Base-by-base conservation (phyloP, 2,888 invertebrate genomes). In the Yponomeuta cagnagella region DNA sequence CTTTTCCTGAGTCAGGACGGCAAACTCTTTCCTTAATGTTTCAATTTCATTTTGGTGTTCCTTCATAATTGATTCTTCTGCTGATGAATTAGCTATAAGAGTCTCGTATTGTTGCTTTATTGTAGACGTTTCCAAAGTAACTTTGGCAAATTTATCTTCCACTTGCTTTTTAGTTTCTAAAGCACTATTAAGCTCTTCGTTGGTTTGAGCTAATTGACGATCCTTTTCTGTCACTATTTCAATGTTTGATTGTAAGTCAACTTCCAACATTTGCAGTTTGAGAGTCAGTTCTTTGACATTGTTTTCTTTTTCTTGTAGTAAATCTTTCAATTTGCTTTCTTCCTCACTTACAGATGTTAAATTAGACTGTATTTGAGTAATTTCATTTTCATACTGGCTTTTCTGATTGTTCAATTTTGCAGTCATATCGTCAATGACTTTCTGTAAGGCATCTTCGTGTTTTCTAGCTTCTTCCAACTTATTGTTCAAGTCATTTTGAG, bases 371-470 rank as follows among this genome's bases (percentile, higher is more conserved):
- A 87, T 77, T 74, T 88, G 84, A 48, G 79, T 76, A 69, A 90
- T 77, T 80, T 89, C 87, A 73, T 85, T 86, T 79, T 90, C 88
- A 74, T 88, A 82, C 71, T 88, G 85, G 70, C 77, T 77, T 76
- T 91, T 90, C 74, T 86, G 88, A 71, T 82, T 85, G 75, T 89
- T 89, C 70, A 93, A 78, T 77, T 93, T 92, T 65, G 86, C 77
- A 66, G 88, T 85, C 79, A 90, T 86, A 75, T 90, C 88, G 73
- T 90, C 82, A 71, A 93, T 79, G 74, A 89, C 81, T 76, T 89
- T 91, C 79, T 93, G 89, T 70, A 93, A 79, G 0, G 87, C 90
- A 75, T 90, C 89, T 80, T 93, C 92, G 71, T 93, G 86, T 77
- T 87, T 87, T 73, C 86, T 85, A 70, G 93, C 91, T 79, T 90